Evolutionary conservation across 2,888 invertebrate genomes (phyloP), one percentile per base, ranked within the genome.

Genomic region (Eupeodes latifasciatus): DNA sequence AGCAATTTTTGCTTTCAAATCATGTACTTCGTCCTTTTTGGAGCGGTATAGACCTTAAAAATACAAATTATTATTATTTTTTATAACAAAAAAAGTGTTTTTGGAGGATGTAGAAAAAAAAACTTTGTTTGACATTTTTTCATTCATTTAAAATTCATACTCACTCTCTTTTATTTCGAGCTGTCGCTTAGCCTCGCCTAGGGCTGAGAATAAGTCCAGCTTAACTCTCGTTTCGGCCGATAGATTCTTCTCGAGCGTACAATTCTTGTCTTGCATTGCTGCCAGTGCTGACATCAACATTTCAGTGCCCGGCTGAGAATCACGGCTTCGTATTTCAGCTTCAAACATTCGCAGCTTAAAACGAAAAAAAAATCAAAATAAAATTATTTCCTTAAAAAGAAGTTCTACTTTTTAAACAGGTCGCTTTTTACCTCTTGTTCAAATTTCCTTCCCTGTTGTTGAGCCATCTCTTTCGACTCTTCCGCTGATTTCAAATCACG

Each of bases 201-300:
- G 96, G 90, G 99, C 99, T 90, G 98, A 98, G 94, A 99, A 98
- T 92, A 99, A 96, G 95, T 99, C 99, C 91, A 99, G 96, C 94
- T 99, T 99, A 94, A 99, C 97, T 91, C 99, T 96, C 90, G 99
- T 99, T 95, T 99, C 99, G 67, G 98, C 98, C 89, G 98, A 98
- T 90, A 99, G 95, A 92, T 98, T 97, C 92, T 97, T 97, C 94
- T 99, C 98, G 91, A 99, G 95, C 93, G 98, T 98, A 91, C 96
- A 94, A 93, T 98, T 98, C 93, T 98, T 98, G 93, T 99, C 98
- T 94, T 98, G 97, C 94, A 98, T 95, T 89, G 96, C 96, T 71
- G 96, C 95, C 90, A 98, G 94, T 27, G 98, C 97, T 57, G 96
- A 95, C 95, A 97, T 96, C 90, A 98, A 94, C 91, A 97, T 95